A percentile compares a stretch with the other conserved stretches of the same genome.
These are phyloP conservation scores for Pagrus major DNA, from an alignment of 2,113 vertebrate species.

Conservation along the genomic window DNA sequence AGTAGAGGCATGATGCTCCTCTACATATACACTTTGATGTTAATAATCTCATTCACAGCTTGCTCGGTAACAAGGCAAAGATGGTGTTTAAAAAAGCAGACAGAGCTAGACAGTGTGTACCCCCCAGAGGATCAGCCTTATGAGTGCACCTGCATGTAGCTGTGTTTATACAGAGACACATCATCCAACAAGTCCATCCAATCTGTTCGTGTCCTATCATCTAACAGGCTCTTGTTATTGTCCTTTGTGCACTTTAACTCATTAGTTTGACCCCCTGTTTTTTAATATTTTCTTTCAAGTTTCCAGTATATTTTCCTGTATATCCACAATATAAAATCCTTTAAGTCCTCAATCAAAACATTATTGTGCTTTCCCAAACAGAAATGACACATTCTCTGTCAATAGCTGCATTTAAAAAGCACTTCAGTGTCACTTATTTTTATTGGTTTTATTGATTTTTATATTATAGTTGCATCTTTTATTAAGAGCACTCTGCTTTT, in stretches of 20 bases:
- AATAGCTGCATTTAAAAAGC: not conserved
- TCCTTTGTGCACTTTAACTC: not conserved
- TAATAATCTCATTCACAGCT: constrained; percentile 76
- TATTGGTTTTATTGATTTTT: not conserved
- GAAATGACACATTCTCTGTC: too few relatives aligned
- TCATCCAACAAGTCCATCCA: not conserved
- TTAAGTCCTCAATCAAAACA: not conserved
- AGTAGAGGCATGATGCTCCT: constrained; percentile 41
- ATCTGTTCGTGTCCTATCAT: not conserved
- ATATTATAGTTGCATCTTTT: not conserved
- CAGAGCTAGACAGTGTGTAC: constrained; percentile 1
- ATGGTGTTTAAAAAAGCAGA: constrained; percentile 37
- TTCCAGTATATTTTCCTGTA: too few relatives aligned
- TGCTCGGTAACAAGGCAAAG: constrained; percentile 43
- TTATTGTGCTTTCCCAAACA: not conserved
- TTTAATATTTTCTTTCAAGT: not conserved
- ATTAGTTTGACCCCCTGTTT: not conserved
- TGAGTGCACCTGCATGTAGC: not conserved
- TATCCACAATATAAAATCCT: not conserved
- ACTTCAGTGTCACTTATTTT: not conserved
- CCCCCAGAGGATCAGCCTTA: constrained; percentile 17
- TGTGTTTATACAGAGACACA: not conserved
- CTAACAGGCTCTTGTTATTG: not conserved
- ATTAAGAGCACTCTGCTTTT: not conserved
- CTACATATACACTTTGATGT: constrained; percentile 77